These are phyloP conservation scores for Napeogenes sylphis DNA, from an alignment of 2,888 invertebrate species.

Conservation along the genomic window DNA sequence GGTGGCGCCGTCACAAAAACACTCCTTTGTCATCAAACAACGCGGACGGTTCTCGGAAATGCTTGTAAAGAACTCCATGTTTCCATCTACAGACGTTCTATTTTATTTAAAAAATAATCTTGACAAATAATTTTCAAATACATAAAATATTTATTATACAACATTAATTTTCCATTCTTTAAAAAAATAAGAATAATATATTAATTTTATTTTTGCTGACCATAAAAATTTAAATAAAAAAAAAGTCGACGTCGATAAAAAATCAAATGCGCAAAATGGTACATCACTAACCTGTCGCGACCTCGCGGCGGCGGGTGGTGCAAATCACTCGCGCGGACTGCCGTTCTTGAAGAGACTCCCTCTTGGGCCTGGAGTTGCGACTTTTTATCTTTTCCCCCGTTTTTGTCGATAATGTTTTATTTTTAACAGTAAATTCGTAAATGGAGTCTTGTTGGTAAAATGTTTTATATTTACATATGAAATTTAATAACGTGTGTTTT, in stretches of 20 bases:
- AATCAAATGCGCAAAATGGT: slow-evolving; percentile 25
- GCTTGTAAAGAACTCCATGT: slow-evolving; percentile 36
- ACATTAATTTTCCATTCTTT: neutral
- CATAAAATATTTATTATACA: too few relatives aligned
- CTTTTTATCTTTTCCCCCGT: slow-evolving; percentile 46
- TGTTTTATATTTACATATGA: too few relatives aligned
- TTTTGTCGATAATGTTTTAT: slow-evolving; percentile 57
- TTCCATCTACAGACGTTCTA: slow-evolving; percentile 25
- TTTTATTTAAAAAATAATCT: too few relatives aligned
- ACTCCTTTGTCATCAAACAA: slow-evolving; percentile 70
- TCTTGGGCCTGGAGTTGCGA: slow-evolving; percentile 49
- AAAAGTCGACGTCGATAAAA: slow-evolving; percentile 47
- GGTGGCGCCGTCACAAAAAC: slow-evolving; percentile 70
- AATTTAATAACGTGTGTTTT: too few relatives aligned
- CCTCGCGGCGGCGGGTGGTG: slow-evolving; percentile 69
- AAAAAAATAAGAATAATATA: neutral
- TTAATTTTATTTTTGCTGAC: too few relatives aligned
- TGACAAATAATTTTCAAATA: too few relatives aligned
- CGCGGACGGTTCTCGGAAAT: slow-evolving; percentile 36
- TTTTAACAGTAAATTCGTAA: neutral
- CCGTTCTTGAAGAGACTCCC: slow-evolving; percentile 65
- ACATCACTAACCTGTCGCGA: slow-evolving; percentile 64
- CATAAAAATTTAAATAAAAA: neutral
- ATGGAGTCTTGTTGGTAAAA: too few relatives aligned
- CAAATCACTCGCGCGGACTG: slow-evolving; percentile 77